Percentiles rank a stretch among this genome's conserved stretches.
These are phyloP conservation scores for Lathamus discolor DNA, from an alignment of 2,113 vertebrate species.

Conservation along the genomic window DNA sequence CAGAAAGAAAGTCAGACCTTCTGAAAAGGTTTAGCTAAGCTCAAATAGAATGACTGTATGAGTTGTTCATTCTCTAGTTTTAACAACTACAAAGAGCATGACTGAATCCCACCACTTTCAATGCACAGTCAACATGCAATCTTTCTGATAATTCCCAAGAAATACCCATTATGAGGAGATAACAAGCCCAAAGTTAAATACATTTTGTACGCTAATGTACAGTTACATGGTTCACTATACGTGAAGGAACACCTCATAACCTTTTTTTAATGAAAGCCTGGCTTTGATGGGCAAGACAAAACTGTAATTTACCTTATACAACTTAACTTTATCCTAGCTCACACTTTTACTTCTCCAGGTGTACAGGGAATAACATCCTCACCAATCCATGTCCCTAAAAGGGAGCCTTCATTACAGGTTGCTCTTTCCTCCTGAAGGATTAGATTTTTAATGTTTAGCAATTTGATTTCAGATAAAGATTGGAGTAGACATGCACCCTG, in stretches of 20 bases:
- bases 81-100: background rate
- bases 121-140: background rate
- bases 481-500: background rate
- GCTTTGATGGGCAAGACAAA: background rate
- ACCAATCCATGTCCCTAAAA: constrained; percentile 88
- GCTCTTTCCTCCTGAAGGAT: constrained; percentile 77
- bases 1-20: background rate
- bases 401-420: constrained; percentile 68
- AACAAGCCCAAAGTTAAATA: background rate
- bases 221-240: background rate
- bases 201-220: background rate
- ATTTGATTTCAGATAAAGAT: background rate
- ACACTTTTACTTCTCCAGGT: constrained; percentile 75
- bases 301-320: constrained; percentile 74
- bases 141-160: background rate
- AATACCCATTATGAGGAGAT: background rate
- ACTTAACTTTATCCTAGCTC: constrained; percentile 72
- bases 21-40: background rate
- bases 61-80: background rate
- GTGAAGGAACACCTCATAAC: background rate
- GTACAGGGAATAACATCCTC: constrained; percentile 84
- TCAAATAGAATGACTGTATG: background rate
- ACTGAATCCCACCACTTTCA: background rate
- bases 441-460: constrained; percentile 19
- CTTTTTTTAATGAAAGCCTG: background rate